Evolutionary conservation across 35 echinoderm and acorn worm genomes (phyloP).

Genomic region (Lytechinus variegatus): DNA sequence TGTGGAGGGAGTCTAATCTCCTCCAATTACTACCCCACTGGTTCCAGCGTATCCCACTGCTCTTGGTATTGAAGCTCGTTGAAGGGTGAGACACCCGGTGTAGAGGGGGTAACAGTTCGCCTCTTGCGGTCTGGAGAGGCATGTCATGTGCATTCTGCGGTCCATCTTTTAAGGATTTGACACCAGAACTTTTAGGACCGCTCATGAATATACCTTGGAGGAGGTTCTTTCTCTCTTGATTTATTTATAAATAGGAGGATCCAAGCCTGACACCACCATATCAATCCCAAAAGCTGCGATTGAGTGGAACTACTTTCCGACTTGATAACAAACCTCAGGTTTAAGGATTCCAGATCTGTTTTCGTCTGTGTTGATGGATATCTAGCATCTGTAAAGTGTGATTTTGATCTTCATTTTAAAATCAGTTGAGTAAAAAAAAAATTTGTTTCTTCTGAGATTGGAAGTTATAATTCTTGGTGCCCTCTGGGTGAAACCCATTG

Average conservation of each 20-base stretch:
- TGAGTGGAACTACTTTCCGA: not conserved
- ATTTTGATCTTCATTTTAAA: not conserved
- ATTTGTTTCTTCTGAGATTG: too few species aligned
- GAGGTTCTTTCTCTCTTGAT: not conserved
- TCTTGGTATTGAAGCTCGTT: not conserved
- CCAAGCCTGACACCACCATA: not conserved
- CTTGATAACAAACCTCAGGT: not conserved
- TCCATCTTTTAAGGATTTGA: conserved; percentile 1
- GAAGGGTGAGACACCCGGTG: not conserved
- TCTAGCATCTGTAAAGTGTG: not conserved
- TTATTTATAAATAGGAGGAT: not conserved
- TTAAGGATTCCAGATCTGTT: not conserved
- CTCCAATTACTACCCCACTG: conserved; percentile 7
- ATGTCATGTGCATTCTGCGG: not conserved
- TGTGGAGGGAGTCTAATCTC: not conserved
- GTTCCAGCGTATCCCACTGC: not conserved
- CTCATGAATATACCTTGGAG: not conserved
- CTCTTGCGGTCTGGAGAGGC: not conserved
- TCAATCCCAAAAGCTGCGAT: not conserved
- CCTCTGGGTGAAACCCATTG: not conserved
- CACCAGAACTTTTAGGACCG: not conserved
- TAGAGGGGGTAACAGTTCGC: not conserved
- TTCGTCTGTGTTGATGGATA: not conserved
- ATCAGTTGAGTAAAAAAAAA: too few species aligned
- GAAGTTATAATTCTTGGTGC: too few species aligned